These are phyloP conservation scores for Oenanthe melanoleuca DNA, from an alignment of 2,113 vertebrate species.

Conservation along the genomic window DNA sequence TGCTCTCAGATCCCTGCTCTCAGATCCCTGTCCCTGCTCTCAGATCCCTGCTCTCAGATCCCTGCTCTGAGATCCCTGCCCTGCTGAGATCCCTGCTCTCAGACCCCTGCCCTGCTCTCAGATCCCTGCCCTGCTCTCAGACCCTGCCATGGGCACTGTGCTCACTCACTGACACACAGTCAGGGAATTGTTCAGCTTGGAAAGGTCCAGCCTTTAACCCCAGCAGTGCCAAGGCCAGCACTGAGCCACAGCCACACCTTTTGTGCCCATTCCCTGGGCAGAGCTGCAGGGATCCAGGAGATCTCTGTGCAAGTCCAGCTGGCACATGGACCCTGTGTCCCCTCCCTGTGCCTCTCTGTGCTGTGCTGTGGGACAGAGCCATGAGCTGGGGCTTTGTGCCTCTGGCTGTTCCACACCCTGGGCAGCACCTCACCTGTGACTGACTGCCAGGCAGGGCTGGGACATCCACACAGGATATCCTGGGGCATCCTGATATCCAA, in stretches of 20 bases:
- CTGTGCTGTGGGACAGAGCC: accelerated
- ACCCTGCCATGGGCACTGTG: accelerated
- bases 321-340: accelerated
- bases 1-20: too few species aligned
- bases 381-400: accelerated
- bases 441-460: neutral
- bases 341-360: accelerated
- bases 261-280: accelerated
- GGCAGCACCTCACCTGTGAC: accelerated
- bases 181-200: neutral
- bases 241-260: accelerated
- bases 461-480: neutral
- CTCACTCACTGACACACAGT: neutral
- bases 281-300: neutral
- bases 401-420: neutral
- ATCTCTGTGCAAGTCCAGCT: accelerated
- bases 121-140: too few species aligned
- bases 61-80: too few species aligned
- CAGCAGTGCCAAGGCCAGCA: neutral
- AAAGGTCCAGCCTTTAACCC: neutral
- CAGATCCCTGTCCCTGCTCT: too few species aligned
- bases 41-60: too few species aligned
- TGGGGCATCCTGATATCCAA: too few species aligned
- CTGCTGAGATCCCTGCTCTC: too few species aligned
- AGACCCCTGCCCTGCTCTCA: too few species aligned